Conservation (phyloP, 1,140 invertebrate species). For the Megalopta genalis region DNA sequence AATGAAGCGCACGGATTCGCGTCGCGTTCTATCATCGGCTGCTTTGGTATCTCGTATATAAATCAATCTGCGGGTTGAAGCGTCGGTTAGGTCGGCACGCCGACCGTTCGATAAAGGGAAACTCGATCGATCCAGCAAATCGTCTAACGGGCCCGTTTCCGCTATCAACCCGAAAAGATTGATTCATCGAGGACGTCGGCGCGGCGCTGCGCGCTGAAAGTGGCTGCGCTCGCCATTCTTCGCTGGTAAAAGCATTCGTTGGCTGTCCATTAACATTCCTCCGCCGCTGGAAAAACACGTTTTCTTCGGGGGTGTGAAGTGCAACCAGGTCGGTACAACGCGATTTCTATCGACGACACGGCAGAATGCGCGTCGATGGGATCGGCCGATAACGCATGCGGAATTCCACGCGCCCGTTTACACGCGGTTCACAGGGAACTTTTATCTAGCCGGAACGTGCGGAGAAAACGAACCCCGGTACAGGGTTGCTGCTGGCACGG, state of each 20-base stretch:
- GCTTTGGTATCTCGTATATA: background rate
- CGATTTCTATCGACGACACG: conserved; percentile 49
- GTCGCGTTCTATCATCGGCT: background rate
- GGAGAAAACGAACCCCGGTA: conserved; percentile 45
- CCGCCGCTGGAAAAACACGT: conserved; percentile 40
- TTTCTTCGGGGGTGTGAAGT: conserved; percentile 7
- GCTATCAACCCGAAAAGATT: conserved; percentile 29
- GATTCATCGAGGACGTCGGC: conserved; percentile 34
- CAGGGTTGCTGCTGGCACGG: background rate
- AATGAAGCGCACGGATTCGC: background rate
- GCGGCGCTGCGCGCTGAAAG: conserved; percentile 30
- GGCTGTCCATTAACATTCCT: conserved; percentile 50
- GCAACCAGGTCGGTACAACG: conserved; percentile 10
- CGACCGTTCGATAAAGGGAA: background rate
- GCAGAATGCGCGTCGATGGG: conserved; percentile 29
- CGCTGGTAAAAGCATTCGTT: conserved; percentile 48
- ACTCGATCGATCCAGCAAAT: background rate
- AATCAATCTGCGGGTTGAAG: background rate
- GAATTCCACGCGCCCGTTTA: conserved; percentile 53
- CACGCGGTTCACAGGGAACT: conserved; percentile 50
- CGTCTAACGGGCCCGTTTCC: background rate
- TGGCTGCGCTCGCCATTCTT: conserved; percentile 26
- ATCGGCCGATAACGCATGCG: conserved; percentile 37
- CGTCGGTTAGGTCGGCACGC: background rate
- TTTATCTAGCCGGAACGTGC: conserved; percentile 46